These are phyloP conservation scores for Diorhabda elongata DNA, from an alignment of 1,140 invertebrate species.

Conservation along the genomic window DNA sequence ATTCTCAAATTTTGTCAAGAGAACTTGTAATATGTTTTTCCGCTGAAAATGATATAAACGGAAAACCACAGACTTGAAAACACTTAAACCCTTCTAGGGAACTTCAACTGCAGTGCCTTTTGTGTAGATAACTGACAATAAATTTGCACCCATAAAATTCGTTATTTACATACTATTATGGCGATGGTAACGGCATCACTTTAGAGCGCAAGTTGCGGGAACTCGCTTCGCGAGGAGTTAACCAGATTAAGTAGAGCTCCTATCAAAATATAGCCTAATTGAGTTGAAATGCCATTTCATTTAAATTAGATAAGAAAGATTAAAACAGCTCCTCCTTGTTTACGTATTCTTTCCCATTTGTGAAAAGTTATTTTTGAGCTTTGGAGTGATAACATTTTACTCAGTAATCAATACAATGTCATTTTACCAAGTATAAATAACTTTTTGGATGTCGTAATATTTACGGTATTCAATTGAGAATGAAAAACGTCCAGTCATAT, in stretches of 20 bases:
- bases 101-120: background rate
- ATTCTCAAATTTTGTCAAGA: no score
- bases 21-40: no score
- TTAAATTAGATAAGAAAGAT: slow-evolving; percentile 11
- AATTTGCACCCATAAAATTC: background rate
- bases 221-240: slow-evolving; percentile 5
- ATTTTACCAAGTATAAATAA: no score
- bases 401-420: no score
- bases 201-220: slow-evolving; percentile 5
- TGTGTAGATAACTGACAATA: background rate
- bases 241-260: slow-evolving; percentile 14
- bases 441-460: no score
- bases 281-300: slow-evolving; percentile 8
- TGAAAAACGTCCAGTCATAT: no score
- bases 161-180: slow-evolving; percentile 9
- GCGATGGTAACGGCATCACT: slow-evolving; percentile 1
- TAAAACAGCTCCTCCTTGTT: slow-evolving; percentile 1
- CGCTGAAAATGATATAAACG: no score
- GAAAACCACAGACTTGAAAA: no score
- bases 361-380: background rate
- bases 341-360: background rate
- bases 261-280: slow-evolving; percentile 16
- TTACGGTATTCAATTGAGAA: no score
- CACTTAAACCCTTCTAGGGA: no score
- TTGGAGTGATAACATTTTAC: background rate